A percentile compares a stretch with the other conserved stretches of the same genome.
Conservation (phyloP, 2,797 vertebrate genomes). For the Coregonus sp. region DNA sequence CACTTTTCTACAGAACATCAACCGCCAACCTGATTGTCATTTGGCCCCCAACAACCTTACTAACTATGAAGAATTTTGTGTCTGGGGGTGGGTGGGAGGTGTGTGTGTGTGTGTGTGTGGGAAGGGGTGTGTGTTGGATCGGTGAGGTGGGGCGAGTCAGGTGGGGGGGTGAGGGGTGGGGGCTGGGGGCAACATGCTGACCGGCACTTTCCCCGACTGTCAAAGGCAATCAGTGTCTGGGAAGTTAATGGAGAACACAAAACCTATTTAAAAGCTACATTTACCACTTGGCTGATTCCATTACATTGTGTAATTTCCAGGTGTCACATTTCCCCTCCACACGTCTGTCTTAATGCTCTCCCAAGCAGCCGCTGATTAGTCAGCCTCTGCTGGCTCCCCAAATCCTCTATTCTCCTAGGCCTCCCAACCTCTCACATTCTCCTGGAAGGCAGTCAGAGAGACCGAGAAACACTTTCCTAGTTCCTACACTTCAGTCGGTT, state of each 20-base stretch:
- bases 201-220: slow-evolving; percentile 80
- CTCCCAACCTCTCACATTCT: slow-evolving; percentile 65
- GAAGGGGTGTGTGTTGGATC: not conserved
- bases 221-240: slow-evolving; percentile 91
- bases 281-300: slow-evolving; percentile 99
- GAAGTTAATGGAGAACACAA: slow-evolving; percentile 94
- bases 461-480: slow-evolving; percentile 62
- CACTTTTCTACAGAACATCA: slow-evolving; percentile 16
- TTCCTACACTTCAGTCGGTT: slow-evolving; percentile 59
- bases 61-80: slow-evolving; percentile 64
- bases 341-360: slow-evolving; percentile 83
- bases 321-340: slow-evolving; percentile 91
- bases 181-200: slow-evolving; percentile 77
- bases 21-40: slow-evolving; percentile 46
- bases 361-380: slow-evolving; percentile 78
- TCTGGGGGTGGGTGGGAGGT: not conserved
- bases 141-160: not conserved
- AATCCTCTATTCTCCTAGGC: slow-evolving; percentile 35
- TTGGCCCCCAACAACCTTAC: slow-evolving; percentile 44
- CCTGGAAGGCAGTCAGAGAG: slow-evolving; percentile 44
- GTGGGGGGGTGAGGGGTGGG: not conserved
- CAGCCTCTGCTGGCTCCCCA: slow-evolving; percentile 75
- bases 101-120: not conserved
- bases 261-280: slow-evolving; percentile 99
- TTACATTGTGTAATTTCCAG: slow-evolving; percentile 96